Evolutionary conservation across 2,888 invertebrate species (phyloP).

Genomic region (Pteria penguin): DNA sequence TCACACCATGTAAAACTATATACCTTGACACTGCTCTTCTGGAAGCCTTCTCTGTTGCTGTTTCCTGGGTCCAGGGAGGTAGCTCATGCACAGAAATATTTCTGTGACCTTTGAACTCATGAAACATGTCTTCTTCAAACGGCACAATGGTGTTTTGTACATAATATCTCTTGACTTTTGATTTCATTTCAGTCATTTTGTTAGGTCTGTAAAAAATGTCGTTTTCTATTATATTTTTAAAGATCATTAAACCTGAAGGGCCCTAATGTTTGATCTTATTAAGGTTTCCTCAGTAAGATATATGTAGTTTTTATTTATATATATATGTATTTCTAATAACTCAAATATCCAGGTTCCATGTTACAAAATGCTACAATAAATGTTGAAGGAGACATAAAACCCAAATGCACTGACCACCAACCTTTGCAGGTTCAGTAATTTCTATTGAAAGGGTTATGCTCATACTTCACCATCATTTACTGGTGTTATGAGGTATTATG

Average conservation of each 20-base stretch:
- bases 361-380: no score
- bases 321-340: no score
- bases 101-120: conserved; percentile 78
- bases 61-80: conserved; percentile 69
- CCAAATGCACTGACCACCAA: no score
- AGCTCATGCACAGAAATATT: conserved; percentile 71
- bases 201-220: no score
- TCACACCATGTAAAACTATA: no score
- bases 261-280: neutral
- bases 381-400: no score
- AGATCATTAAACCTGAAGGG: neutral
- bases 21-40: conserved; percentile 70
- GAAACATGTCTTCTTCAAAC: conserved; percentile 74
- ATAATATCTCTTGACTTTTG: conserved; percentile 56
- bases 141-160: conserved; percentile 57
- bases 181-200: conserved; percentile 24
- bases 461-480: no score
- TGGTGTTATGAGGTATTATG: no score
- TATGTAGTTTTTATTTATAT: no score
- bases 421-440: no score
- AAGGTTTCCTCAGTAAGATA: neutral
- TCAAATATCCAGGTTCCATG: no score
- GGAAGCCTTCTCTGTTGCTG: conserved; percentile 51
- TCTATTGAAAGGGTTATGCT: no score
- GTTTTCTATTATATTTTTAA: neutral